Percentiles rank a stretch among this genome's conserved stretches.
Conservation (phyloP, 1,140 invertebrate species). For the Megalonaias nervosa region DNA sequence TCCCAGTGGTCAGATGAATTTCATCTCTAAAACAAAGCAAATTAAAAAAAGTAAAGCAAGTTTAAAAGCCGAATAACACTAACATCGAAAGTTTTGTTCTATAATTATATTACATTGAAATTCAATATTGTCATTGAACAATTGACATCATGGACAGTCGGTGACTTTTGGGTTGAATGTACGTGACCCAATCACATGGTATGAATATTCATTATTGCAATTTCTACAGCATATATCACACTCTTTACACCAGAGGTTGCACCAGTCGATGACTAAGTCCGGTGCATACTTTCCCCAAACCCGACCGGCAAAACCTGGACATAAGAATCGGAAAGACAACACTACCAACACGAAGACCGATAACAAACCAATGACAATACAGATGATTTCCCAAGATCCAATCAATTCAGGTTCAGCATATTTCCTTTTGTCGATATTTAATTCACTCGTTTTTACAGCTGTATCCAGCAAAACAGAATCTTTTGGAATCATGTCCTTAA, state of each 20-base stretch:
- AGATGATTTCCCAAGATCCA: slow-evolving; percentile 12
- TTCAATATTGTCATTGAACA: too few species aligned
- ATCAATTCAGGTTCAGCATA: neutral
- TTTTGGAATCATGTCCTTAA: slow-evolving; percentile 39
- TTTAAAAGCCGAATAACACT: too few species aligned
- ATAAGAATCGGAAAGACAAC: slow-evolving; percentile 20
- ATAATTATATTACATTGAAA: too few species aligned
- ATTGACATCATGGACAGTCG: too few species aligned
- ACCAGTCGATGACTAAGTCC: slow-evolving; percentile 19
- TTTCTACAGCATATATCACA: slow-evolving; percentile 18
- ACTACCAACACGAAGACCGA: slow-evolving; percentile 6
- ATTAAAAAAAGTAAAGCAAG: too few species aligned
- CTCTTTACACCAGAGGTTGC: slow-evolving; percentile 31
- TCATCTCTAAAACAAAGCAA: too few species aligned
- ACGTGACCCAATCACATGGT: slow-evolving; percentile 33
- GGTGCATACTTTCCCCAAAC: slow-evolving; percentile 29
- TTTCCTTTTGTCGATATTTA: neutral
- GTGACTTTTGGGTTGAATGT: too few species aligned
- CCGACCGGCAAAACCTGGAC: slow-evolving; percentile 20
- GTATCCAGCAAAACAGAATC: slow-evolving; percentile 43
- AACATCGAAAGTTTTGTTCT: too few species aligned
- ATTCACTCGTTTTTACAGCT: slow-evolving; percentile 2
- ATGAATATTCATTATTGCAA: slow-evolving; percentile 24
- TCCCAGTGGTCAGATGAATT: too few species aligned
- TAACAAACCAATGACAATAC: slow-evolving; percentile 14